Base-by-base conservation (phyloP, 1,140 invertebrate genomes). In the Philopotamus ludificatus region DNA sequence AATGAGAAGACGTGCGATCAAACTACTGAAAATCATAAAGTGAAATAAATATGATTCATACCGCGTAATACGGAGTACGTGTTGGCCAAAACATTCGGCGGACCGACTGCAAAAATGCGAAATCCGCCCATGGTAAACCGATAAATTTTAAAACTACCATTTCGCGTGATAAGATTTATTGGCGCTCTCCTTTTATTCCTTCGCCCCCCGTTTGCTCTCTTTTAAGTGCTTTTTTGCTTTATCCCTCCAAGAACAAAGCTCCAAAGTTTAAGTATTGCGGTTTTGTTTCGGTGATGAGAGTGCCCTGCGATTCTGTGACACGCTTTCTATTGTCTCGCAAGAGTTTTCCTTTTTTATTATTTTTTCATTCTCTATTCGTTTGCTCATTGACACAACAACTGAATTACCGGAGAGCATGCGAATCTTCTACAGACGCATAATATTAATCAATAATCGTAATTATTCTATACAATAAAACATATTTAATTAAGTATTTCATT, bases 81-180 rank as follows among this genome's bases (percentile, higher is more conserved):
- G 28, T 34, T 34, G 12, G 28, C 28, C 12, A 34, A 34, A 12
- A n/a, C 28, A 34, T 34, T 34, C 28, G 4, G 28, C 4, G 4
- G 28, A 34, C 12, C 4, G 28, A 7, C 28, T 7, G 12, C 4
- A 7, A 34, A 34, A 34, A 21, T 18, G 26, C 18, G 39, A 42
- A 57, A 42, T 57, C 22, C 54, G 22, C 54, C 42, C 21, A 18
- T 3, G 57, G 7, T 10, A 15, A 47, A 60, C 42, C 41, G 44
- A 60, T 60, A 60, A 60, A 60, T 60, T 60, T 60, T 60, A 60
- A 60, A 60, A 60, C 57, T 60, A 60, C 57, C 44, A 23, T 49
- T 49, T 60, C 41, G 57, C 39, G 42, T 20, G 20, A 25, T 18
- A 16, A 60, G 57, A 60, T 60, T 60, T 60, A 60, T 60, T 25